Evolutionary conservation across 1,140 invertebrate genomes (phyloP).

Genomic region (Eufriesea mexicana): DNA sequence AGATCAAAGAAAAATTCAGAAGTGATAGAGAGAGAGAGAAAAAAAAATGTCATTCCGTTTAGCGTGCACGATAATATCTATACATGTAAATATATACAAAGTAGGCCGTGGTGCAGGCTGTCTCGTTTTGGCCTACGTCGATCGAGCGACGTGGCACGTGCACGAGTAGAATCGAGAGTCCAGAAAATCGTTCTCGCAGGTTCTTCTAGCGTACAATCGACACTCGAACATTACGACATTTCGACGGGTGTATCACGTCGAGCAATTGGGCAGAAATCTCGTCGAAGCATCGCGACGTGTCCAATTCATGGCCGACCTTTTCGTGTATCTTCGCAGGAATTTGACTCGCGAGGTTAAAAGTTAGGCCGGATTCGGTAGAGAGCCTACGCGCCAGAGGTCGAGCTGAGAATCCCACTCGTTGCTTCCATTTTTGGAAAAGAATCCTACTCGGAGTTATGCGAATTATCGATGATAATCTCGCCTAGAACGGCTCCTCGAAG

Average conservation of each 20-base stretch:
- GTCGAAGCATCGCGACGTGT: constrained; percentile 41
- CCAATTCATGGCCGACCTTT: background rate
- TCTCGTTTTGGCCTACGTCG: constrained; percentile 28
- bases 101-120: constrained; percentile 21
- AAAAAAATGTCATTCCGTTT: constrained; percentile 45
- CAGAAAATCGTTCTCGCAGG: background rate
- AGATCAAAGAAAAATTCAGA: constrained; percentile 45
- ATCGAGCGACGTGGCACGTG: constrained; percentile 11
- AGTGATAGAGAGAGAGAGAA: background rate
- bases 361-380: background rate
- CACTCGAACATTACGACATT: background rate
- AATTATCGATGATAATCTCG: too few species aligned
- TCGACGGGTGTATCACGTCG: background rate
- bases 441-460: background rate
- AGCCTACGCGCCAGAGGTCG: too few species aligned
- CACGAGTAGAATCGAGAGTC: constrained; percentile 33
- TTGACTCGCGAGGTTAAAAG: too few species aligned
- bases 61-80: constrained; percentile 46
- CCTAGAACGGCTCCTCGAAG: too few species aligned
- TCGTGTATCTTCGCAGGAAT: background rate
- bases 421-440: background rate
- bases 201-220: background rate
- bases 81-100: constrained; percentile 14
- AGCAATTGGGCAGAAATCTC: constrained; percentile 9
- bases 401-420: too few species aligned